Evolutionary conservation across 2,888 invertebrate species (phyloP).

Genomic region (Tortricodes alternella): DNA sequence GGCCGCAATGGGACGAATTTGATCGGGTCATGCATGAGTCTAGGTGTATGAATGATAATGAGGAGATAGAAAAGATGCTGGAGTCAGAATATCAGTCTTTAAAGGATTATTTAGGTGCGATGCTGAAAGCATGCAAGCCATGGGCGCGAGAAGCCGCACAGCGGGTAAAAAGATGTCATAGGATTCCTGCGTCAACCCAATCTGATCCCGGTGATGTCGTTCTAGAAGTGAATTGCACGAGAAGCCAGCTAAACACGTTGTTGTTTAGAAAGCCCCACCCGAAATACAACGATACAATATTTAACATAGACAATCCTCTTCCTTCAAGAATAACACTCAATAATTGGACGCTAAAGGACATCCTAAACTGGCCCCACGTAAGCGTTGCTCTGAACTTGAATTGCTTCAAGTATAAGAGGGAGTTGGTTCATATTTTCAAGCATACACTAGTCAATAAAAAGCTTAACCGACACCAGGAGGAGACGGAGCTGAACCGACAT

Average conservation of each 20-base stretch:
- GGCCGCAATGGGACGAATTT: constrained; percentile 70
- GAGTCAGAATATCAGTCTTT: constrained; percentile 52
- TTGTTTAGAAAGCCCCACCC: constrained; percentile 48
- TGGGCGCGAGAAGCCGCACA: constrained; percentile 42
- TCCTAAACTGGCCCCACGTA: constrained; percentile 51
- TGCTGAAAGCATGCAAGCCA: constrained; percentile 46
- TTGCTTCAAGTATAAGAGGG: constrained; percentile 37
- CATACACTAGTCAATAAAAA: constrained; percentile 49
- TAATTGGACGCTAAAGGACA: constrained; percentile 37
- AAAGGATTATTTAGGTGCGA: constrained; percentile 51
- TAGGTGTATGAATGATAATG: constrained; percentile 39
- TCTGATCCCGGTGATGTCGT: constrained; percentile 37
- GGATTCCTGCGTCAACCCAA: constrained; percentile 21
- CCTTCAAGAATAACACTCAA: constrained; percentile 40
- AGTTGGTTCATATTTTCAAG: constrained; percentile 40
- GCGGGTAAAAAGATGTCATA: constrained; percentile 26
- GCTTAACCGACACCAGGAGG: constrained; percentile 19
- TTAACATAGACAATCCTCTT: constrained; percentile 42
- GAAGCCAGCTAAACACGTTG: constrained; percentile 50
- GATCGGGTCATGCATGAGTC: constrained; percentile 48
- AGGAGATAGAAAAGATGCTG: constrained; percentile 44
- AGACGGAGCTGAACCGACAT: constrained; percentile 26
- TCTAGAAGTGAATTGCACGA: constrained; percentile 50
- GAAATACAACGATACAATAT: constrained; percentile 44
- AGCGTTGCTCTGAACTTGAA: constrained; percentile 39